Conservation (phyloP, 2,797 vertebrate genomes). For the Syndactyla subalaris region DNA sequence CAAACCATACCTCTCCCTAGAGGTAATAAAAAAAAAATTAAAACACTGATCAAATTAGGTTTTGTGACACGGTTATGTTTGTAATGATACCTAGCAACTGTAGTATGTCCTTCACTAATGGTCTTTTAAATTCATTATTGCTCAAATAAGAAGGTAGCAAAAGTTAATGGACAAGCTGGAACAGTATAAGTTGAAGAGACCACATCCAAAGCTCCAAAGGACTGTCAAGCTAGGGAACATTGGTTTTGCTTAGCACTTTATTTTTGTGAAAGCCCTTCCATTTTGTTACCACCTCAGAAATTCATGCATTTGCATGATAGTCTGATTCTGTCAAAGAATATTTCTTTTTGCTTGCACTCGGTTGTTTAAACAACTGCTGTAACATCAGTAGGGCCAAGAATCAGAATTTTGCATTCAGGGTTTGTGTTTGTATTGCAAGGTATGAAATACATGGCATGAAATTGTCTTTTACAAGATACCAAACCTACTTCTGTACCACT, state of each 20-base stretch:
- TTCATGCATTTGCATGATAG: neutral
- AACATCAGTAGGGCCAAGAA: neutral
- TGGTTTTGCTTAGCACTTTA: neutral
- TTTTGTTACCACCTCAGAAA: neutral
- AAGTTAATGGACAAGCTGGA: neutral
- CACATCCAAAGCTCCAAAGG: neutral
- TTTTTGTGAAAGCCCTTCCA: neutral
- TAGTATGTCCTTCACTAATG: neutral
- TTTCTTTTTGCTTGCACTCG: neutral
- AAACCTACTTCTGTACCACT: neutral
- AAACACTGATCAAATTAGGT: neutral
- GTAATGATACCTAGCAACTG: neutral
- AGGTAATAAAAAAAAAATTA: neutral
- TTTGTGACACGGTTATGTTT: neutral
- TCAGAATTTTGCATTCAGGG: neutral
- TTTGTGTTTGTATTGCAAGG: slow-evolving; percentile 41
- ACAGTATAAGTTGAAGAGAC: neutral
- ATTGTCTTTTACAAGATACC: neutral
- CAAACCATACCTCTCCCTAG: neutral
- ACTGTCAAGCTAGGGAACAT: neutral
- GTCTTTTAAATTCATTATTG: neutral
- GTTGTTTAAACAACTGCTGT: slow-evolving; percentile 4
- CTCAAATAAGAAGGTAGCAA: neutral
- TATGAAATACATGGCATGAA: neutral
- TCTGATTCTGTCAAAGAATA: neutral